Conservation (phyloP, 2,113 vertebrate species). For the Eudyptes chrysolophus region DNA sequence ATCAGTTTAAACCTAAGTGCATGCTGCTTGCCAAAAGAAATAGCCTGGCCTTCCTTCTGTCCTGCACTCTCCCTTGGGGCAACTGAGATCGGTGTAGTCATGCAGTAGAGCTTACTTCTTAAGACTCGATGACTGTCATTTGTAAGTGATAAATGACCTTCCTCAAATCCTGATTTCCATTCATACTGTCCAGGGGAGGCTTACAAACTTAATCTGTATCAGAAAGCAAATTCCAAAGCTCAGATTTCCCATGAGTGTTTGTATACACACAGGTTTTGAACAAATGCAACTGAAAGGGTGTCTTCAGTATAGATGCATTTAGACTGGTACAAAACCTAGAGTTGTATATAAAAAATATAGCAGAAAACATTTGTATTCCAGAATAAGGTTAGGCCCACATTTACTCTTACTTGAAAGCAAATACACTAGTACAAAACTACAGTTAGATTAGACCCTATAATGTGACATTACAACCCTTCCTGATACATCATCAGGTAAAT, state of each 20-base stretch:
- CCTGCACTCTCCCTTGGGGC: background rate
- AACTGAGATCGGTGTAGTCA: background rate
- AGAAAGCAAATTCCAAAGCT: constrained; percentile 9
- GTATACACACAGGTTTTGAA: background rate
- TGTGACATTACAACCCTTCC: background rate
- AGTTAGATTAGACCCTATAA: background rate
- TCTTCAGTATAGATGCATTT: background rate
- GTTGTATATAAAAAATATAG: background rate
- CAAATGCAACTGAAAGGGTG: background rate
- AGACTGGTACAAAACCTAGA: background rate
- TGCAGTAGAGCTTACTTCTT: background rate
- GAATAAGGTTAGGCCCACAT: background rate
- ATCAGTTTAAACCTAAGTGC: background rate
- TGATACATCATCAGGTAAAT: background rate
- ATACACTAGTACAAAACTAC: background rate
- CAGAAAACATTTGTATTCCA: background rate
- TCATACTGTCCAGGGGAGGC: background rate
- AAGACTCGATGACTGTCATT: background rate
- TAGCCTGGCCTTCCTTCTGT: background rate
- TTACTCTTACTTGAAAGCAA: background rate
- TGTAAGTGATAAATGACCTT: background rate
- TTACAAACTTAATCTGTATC: background rate
- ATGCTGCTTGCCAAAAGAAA: background rate
- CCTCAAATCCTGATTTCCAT: background rate
- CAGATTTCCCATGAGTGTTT: background rate